Percentiles rank a stretch among this genome's conserved stretches.
phyloP scores from a whole-genome alignment of 2,113 vertebrate species.

The Caracal caracal region DNA sequence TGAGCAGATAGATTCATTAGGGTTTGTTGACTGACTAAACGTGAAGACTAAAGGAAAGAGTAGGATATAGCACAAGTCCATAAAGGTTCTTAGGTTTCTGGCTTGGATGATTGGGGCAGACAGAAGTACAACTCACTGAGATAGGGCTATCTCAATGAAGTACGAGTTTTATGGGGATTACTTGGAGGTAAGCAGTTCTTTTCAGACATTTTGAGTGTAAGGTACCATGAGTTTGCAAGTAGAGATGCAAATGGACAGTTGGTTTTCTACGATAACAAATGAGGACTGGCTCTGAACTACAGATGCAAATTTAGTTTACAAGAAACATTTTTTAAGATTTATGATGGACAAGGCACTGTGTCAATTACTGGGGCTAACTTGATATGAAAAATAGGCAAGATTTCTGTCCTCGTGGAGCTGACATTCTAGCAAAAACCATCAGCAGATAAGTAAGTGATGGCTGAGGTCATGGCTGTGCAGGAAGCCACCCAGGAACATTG shows the following conservation, averaged over 20 bases:
- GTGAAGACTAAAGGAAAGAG: background rate
- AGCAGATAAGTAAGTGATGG: background rate
- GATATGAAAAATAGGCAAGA: background rate
- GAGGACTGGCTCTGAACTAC: background rate
- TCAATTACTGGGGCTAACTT: background rate
- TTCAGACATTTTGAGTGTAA: background rate
- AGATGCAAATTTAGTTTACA: background rate
- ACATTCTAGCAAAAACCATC: background rate
- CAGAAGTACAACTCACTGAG: background rate
- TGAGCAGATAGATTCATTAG: background rate
- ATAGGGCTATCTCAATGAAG: background rate
- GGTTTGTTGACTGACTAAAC: background rate
- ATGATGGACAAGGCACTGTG: background rate
- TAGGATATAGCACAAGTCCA: background rate
- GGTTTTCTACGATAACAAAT: background rate
- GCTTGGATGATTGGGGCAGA: background rate
- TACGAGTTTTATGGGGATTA: background rate
- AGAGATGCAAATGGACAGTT: background rate
- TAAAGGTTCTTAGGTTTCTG: background rate
- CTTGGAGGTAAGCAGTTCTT: background rate
- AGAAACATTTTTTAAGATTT: background rate
- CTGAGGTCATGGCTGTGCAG: background rate
- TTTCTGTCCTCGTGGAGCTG: background rate
- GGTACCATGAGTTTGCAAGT: background rate
- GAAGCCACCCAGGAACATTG: background rate